Percentiles rank a stretch among this genome's conserved stretches.
Evolutionary conservation across 2,888 invertebrate genomes (phyloP).

Genomic region (Gnatocerus cornutus): DNA sequence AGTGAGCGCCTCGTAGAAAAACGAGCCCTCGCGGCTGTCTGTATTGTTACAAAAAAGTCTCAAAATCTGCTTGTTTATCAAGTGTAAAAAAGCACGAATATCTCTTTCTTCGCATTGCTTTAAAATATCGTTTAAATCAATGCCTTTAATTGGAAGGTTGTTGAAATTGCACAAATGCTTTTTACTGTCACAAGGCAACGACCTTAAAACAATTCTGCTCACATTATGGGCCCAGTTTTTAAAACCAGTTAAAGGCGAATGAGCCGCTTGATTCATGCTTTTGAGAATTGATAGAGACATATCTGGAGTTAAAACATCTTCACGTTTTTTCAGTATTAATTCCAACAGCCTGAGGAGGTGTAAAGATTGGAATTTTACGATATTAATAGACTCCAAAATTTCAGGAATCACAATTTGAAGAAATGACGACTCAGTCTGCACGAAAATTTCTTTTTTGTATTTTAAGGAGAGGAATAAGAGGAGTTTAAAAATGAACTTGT

Average conservation of each 20-base stretch:
- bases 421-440: neutral
- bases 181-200: constrained; percentile 40
- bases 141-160: constrained; percentile 54
- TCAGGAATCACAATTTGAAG: constrained; percentile 27
- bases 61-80: constrained; percentile 51
- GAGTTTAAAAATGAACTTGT: constrained; percentile 20
- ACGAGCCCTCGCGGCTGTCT: constrained; percentile 59
- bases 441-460: constrained; percentile 3
- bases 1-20: constrained; percentile 56
- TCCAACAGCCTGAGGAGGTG: constrained; percentile 54
- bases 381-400: constrained; percentile 40
- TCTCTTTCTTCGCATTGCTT: constrained; percentile 42
- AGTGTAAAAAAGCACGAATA: constrained; percentile 35
- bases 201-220: constrained; percentile 54
- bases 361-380: constrained; percentile 51
- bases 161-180: constrained; percentile 49
- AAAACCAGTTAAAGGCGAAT: constrained; percentile 54
- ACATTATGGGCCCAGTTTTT: constrained; percentile 55
- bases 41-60: constrained; percentile 58
- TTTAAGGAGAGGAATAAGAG: constrained; percentile 10
- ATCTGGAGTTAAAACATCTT: constrained; percentile 46
- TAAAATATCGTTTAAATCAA: constrained; percentile 54
- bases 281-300: constrained; percentile 50
- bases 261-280: constrained; percentile 52
- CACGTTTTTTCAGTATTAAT: constrained; percentile 52